Evolutionary conservation across 2,113 vertebrate species (phyloP).

Genomic region (Microtus oregoni): DNA sequence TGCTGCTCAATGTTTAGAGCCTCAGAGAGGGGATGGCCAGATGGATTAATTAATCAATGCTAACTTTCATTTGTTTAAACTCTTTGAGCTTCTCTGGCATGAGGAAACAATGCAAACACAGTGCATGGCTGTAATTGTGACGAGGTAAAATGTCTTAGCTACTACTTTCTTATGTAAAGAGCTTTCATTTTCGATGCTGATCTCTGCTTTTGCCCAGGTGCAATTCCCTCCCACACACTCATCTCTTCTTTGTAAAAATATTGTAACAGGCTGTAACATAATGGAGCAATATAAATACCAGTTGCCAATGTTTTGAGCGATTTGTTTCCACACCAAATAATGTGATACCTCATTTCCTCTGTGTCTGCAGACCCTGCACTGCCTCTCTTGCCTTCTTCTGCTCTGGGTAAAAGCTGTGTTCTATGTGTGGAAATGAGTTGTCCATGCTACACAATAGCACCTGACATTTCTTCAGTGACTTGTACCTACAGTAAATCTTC

Average conservation of each 20-base stretch:
- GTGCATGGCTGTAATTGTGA: not conserved
- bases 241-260: not conserved
- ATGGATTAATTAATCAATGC: slow-evolving; percentile 74
- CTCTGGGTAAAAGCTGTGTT: fast-evolving
- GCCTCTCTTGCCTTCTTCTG: not conserved
- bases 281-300: not conserved
- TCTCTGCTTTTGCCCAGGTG: not conserved
- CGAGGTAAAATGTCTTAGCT: not conserved
- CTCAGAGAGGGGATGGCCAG: slow-evolving; percentile 57
- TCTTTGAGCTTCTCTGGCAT: slow-evolving; percentile 58
- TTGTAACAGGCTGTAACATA: not conserved
- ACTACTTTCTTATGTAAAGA: not conserved
- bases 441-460: no score
- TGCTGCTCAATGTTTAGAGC: slow-evolving; percentile 62
- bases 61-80: slow-evolving; percentile 63
- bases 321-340: slow-evolving; percentile 1
- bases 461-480: not conserved
- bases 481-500: not conserved
- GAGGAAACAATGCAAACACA: not conserved
- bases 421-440: not conserved
- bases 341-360: not conserved
- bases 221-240: not conserved
- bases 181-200: slow-evolving; percentile 31
- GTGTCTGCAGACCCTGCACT: not conserved
- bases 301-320: slow-evolving; percentile 7